These are phyloP conservation scores for Torymus texanus DNA, from an alignment of 2,888 invertebrate species.

Conservation along the genomic window DNA sequence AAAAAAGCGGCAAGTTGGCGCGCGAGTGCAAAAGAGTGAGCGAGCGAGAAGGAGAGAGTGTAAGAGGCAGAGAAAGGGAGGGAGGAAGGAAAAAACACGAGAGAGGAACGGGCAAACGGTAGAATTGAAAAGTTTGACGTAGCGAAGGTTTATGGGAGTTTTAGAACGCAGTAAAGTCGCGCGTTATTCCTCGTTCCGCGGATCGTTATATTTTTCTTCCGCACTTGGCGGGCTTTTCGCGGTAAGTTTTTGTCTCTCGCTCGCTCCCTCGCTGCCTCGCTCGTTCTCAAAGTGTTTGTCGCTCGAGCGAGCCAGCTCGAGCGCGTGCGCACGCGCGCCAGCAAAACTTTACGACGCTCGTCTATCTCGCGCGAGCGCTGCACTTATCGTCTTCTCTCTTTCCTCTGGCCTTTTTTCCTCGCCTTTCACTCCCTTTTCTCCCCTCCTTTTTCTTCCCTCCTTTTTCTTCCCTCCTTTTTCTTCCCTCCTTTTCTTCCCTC, in stretches of 20 bases:
- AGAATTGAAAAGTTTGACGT: slow-evolving; percentile 74
- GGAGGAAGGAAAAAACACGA: slow-evolving; percentile 4
- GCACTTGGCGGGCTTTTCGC: slow-evolving; percentile 58
- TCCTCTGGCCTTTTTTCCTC: neutral
- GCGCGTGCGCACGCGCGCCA: neutral
- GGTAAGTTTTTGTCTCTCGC: slow-evolving; percentile 62
- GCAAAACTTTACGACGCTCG: slow-evolving; percentile 48
- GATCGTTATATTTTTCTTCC: slow-evolving; percentile 71
- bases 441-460: neutral
- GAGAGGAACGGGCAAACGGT: slow-evolving; percentile 52
- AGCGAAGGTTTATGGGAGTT: slow-evolving; percentile 70
- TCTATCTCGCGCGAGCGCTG: slow-evolving; percentile 35
- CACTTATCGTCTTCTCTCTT: slow-evolving; percentile 37
- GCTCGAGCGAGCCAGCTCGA: slow-evolving; percentile 58
- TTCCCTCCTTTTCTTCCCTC: too few relatives aligned
- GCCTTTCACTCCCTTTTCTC: neutral
- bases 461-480: neutral
- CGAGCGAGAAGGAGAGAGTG: neutral
- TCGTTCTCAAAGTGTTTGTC: slow-evolving; percentile 66
- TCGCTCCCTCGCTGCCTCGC: slow-evolving; percentile 22
- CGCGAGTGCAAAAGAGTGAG: neutral
- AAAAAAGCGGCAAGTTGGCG: neutral
- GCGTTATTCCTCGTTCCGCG: slow-evolving; percentile 69
- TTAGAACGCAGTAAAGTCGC: slow-evolving; percentile 72
- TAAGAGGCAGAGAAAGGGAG: slow-evolving; percentile 28